Evolutionary conservation across 2,888 invertebrate species (phyloP).

Genomic region (Nesidiocoris tenuis): DNA sequence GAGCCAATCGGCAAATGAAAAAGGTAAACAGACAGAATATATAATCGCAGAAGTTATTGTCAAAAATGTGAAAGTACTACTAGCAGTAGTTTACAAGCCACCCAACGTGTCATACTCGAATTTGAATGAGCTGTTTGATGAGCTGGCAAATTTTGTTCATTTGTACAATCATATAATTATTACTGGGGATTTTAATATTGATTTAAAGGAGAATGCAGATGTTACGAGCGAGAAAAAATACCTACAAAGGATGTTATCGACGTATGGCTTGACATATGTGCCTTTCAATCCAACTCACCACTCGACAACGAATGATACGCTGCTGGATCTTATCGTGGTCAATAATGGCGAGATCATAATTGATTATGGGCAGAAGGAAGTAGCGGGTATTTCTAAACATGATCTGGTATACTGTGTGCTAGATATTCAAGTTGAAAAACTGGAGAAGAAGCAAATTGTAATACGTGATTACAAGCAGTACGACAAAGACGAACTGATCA

Average conservation of each 20-base stretch:
- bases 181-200: constrained; percentile 6
- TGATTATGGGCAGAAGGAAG: background rate
- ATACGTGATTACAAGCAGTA: background rate
- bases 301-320: background rate
- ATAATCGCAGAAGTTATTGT: background rate
- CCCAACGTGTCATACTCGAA: background rate
- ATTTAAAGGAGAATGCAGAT: background rate
- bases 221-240: background rate
- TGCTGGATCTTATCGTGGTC: constrained; percentile 8
- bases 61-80: background rate
- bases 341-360: background rate
- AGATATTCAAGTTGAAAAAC: background rate
- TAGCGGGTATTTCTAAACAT: constrained; percentile 4
- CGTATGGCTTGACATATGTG: background rate
- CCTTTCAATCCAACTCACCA: constrained; percentile 14
- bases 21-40: background rate
- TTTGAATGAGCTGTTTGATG: background rate
- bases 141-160: background rate
- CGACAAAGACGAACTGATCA: background rate
- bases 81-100: background rate
- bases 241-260: background rate
- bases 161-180: background rate
- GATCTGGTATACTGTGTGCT: constrained; percentile 6
- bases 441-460: background rate
- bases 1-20: background rate